Evolutionary conservation across 2,888 invertebrate genomes (phyloP).

Genomic region (Fissipunctia ypsillon): DNA sequence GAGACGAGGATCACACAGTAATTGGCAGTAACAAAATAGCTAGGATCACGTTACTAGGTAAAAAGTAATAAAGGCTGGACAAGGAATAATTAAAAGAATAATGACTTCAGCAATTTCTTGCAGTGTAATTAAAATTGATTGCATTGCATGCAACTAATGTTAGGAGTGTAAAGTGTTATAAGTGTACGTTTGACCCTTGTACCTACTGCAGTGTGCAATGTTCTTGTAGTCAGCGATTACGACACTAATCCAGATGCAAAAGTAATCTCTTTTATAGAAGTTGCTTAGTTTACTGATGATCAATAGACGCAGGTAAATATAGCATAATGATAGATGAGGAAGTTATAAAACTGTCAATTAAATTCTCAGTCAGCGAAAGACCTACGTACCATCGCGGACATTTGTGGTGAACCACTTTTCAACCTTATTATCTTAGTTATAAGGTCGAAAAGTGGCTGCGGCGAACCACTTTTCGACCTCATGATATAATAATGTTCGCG

Average conservation of each 20-base stretch:
- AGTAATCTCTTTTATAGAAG: neutral
- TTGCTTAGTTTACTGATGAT: neutral
- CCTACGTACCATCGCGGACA: too few species aligned
- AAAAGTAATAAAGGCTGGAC: conserved; percentile 14
- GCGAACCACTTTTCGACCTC: too few species aligned
- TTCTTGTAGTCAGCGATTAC: conserved; percentile 9
- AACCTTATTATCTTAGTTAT: too few species aligned
- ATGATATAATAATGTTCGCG: too few species aligned
- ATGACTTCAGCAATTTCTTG: conserved; percentile 16
- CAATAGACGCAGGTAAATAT: neutral
- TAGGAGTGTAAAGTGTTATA: conserved; percentile 26
- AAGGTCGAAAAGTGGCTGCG: too few species aligned
- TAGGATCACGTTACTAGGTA: conserved; percentile 26
- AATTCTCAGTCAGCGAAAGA: too few species aligned
- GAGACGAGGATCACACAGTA: conserved; percentile 20
- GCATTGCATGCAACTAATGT: conserved; percentile 41
- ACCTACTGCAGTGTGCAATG: conserved; percentile 23
- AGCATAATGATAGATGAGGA: neutral
- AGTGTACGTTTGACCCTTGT: conserved; percentile 46
- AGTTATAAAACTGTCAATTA: too few species aligned
- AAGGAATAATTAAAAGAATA: conserved; percentile 24
- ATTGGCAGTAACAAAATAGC: neutral
- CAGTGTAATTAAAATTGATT: conserved; percentile 35
- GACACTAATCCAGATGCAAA: neutral
- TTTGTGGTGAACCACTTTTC: too few species aligned